A percentile compares a stretch with the other conserved stretches of the same genome.
phyloP scores from a whole-genome alignment of 2,113 vertebrate species.

The Crotalus tigris region DNA sequence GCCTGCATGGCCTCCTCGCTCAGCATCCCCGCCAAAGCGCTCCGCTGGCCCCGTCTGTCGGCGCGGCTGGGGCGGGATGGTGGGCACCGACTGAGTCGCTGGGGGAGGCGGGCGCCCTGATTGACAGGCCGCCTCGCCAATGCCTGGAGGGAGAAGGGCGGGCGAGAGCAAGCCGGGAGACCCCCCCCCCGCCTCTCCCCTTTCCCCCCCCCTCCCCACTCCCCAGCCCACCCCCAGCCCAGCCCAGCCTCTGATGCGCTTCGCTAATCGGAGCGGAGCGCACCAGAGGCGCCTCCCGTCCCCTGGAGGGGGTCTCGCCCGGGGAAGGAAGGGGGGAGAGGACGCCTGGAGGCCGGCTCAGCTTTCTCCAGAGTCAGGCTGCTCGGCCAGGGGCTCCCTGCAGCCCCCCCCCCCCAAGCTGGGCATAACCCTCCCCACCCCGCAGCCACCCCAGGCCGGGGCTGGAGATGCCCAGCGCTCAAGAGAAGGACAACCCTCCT shows the following conservation, averaged over 20 bases:
- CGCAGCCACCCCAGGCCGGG: too few relatives aligned
- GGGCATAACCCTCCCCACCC: neutral
- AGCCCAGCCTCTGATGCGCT: slow-evolving; percentile 18
- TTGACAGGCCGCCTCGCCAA: neutral
- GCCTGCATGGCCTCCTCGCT: slow-evolving; percentile 80
- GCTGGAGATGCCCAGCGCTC: neutral
- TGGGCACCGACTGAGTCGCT: slow-evolving; percentile 63
- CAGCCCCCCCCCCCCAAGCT: neutral
- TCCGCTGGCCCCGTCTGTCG: slow-evolving; percentile 40
- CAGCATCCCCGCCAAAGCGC: slow-evolving; percentile 46
- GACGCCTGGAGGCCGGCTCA: too few relatives aligned
- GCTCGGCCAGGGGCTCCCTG: neutral
- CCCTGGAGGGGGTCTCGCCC: neutral
- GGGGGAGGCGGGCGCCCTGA: slow-evolving; percentile 4
- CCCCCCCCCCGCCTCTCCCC: neutral
- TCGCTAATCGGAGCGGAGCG: slow-evolving; percentile 63
- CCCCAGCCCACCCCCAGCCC: neutral
- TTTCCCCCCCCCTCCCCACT: too few relatives aligned
- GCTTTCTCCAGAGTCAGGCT: neutral
- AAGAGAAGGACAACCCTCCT: neutral
- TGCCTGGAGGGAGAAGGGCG: slow-evolving; percentile 73
- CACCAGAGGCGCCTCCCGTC: neutral
- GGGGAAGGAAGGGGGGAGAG: neutral
- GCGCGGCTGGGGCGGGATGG: slow-evolving; percentile 41
- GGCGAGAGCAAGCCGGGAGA: slow-evolving; percentile 70